Evolutionary conservation across 2,888 invertebrate species (phyloP).

Genomic region (Phrixothrix hirtus): DNA sequence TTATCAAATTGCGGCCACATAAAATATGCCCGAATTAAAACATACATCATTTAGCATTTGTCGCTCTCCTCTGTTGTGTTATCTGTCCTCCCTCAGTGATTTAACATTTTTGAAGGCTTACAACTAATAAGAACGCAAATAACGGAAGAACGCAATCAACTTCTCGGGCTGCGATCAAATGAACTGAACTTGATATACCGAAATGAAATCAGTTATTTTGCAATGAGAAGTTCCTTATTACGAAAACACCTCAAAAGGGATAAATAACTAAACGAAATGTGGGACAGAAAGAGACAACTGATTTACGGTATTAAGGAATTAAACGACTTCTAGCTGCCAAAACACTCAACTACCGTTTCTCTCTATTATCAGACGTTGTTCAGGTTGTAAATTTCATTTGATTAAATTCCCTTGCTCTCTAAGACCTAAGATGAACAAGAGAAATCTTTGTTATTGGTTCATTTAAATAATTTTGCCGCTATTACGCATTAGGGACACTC

Average conservation of each 20-base stretch:
- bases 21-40: conserved; percentile 12
- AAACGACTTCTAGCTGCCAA: conserved; percentile 32
- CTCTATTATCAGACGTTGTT: conserved; percentile 31
- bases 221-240: conserved; percentile 23
- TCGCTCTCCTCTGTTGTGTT: background rate
- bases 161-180: conserved; percentile 28
- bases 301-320: conserved; percentile 31
- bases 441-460: conserved; percentile 26
- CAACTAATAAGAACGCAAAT: conserved; percentile 19
- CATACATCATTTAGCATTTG: conserved; percentile 11
- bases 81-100: background rate
- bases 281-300: conserved; percentile 29
- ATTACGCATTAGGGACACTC: background rate
- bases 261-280: conserved; percentile 30
- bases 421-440: conserved; percentile 24
- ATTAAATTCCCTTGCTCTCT: conserved; percentile 30
- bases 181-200: conserved; percentile 31
- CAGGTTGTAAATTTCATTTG: conserved; percentile 32
- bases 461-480: conserved; percentile 7
- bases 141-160: conserved; percentile 19
- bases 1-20: conserved; percentile 25
- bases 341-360: conserved; percentile 30
- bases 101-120: background rate
- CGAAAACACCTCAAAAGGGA: conserved; percentile 28
- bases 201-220: conserved; percentile 30